Evolutionary conservation across 2,113 vertebrate species (phyloP).

Genomic region (Oryzias curvinotus): DNA sequence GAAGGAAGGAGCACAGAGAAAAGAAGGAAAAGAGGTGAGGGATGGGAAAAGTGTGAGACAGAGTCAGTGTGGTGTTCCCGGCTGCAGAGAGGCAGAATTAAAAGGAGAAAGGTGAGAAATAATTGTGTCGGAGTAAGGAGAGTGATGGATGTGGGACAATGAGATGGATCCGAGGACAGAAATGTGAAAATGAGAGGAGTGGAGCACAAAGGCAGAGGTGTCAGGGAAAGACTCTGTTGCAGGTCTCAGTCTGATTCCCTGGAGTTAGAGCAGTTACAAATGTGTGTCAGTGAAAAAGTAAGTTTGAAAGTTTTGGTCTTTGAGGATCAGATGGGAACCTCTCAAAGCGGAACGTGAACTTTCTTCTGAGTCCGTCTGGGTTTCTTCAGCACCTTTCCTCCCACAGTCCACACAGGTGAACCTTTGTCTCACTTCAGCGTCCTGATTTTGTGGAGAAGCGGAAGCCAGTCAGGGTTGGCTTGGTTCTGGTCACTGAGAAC

Average conservation of each 20-base stretch:
- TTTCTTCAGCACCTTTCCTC: background rate
- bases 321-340: no score
- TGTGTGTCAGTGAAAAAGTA: no score
- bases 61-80: background rate
- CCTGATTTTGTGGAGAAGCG: no score
- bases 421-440: background rate
- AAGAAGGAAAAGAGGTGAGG: background rate
- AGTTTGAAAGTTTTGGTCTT: no score
- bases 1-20: background rate
- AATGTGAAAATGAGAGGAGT: background rate
- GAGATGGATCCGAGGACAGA: background rate
- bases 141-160: background rate
- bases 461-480: no score
- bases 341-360: no score
- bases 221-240: background rate
- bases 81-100: background rate
- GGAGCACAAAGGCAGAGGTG: background rate
- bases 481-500: no score
- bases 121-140: conserved; percentile 4
- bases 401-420: background rate
- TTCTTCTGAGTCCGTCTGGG: no score
- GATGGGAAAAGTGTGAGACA: background rate
- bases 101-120: conserved; percentile 4
- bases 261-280: no score
- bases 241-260: background rate